phyloP scores from a whole-genome alignment of 2,113 vertebrate genomes.

The Cebidichthys violaceus region DNA sequence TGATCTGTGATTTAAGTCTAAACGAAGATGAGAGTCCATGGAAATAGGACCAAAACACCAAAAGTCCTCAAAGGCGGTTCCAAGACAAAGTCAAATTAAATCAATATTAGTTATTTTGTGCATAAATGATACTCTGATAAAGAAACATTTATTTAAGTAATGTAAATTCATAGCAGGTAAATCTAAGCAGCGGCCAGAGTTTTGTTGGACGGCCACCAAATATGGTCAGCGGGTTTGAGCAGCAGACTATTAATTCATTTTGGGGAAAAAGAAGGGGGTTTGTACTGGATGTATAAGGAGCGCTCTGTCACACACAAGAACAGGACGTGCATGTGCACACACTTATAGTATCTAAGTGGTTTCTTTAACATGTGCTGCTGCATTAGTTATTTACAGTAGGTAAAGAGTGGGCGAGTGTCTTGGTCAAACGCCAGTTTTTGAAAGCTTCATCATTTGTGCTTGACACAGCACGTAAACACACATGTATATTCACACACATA shows the following conservation, averaged over 20 bases:
- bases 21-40: slow-evolving; percentile 28
- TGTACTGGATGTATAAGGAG: slow-evolving; percentile 37
- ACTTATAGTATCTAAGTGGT: slow-evolving; percentile 5
- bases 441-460: slow-evolving; percentile 21
- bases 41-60: slow-evolving; percentile 39
- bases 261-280: background rate
- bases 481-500: slow-evolving; percentile 1
- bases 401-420: slow-evolving; percentile 19
- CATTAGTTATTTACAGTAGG: slow-evolving; percentile 24
- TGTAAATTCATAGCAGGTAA: slow-evolving; percentile 55
- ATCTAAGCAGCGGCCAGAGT: slow-evolving; percentile 45
- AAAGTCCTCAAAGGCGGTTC: slow-evolving; percentile 17
- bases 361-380: slow-evolving; percentile 38
- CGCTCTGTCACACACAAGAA: slow-evolving; percentile 1
- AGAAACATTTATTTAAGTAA: slow-evolving; percentile 55
- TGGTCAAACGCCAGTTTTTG: slow-evolving; percentile 27
- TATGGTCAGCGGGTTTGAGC: slow-evolving; percentile 51
- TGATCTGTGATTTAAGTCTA: slow-evolving; percentile 57
- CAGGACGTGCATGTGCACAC: slow-evolving; percentile 6
- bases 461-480: slow-evolving; percentile 26
- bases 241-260: slow-evolving; percentile 49
- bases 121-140: slow-evolving; percentile 52
- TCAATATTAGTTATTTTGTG: slow-evolving; percentile 46
- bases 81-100: slow-evolving; percentile 59
- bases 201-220: slow-evolving; percentile 55